Percentiles rank a stretch among this genome's conserved stretches.
Conservation (phyloP, 2,113 vertebrate species). For the Antigone vipio region DNA sequence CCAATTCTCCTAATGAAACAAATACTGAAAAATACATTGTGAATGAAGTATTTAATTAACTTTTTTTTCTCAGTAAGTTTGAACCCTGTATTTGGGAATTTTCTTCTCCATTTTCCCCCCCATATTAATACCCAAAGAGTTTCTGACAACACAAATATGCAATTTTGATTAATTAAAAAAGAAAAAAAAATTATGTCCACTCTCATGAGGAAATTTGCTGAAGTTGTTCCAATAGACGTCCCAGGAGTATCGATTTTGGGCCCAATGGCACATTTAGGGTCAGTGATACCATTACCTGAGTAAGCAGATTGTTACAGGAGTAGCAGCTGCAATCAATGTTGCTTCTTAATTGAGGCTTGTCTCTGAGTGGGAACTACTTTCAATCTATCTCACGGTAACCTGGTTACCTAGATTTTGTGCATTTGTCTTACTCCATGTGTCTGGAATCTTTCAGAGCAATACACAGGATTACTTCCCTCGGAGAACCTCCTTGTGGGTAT, state of each 20-base stretch:
- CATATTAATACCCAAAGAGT: neutral
- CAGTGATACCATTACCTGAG: neutral
- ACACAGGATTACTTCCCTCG: neutral
- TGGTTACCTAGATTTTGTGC: neutral
- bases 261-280: neutral
- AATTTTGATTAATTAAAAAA: neutral
- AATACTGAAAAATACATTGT: neutral
- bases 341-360: neutral
- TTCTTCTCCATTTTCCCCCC: neutral
- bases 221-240: neutral
- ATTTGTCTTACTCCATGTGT: neutral
- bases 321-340: neutral
- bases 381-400: neutral
- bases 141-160: neutral
- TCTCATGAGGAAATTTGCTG: neutral
- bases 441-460: neutral
- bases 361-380: neutral
- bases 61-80: neutral
- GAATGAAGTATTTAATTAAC: neutral
- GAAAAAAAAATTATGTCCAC: too few relatives aligned
- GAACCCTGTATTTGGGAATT: neutral
- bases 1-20: neutral
- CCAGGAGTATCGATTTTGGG: fast-evolving
- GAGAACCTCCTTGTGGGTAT: neutral
- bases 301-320: neutral